A percentile compares a stretch with the other conserved stretches of the same genome.
Conservation (phyloP, 2,797 vertebrate genomes). For the Spinus pinus region DNA sequence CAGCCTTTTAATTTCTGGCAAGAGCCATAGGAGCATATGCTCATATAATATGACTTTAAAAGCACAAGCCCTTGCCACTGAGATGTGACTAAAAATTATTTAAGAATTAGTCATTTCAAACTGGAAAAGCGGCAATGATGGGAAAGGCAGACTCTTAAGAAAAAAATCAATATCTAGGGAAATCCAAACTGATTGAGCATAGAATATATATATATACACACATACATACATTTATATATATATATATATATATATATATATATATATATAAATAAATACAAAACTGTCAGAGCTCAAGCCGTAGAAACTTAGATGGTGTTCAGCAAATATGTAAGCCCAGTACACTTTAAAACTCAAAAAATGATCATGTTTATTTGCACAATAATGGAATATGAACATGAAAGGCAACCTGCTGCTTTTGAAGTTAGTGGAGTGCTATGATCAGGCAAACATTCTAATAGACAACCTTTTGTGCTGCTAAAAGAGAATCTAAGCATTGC, state of each 20-base stretch:
- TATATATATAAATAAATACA: no score
- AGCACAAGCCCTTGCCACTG: neutral
- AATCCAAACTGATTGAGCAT: neutral
- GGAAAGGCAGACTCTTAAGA: neutral
- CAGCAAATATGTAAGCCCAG: neutral
- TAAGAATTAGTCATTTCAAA: constrained; percentile 40
- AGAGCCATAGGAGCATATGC: neutral
- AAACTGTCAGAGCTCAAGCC: neutral
- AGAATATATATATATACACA: neutral
- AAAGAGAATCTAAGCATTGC: neutral
- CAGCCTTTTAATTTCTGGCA: neutral
- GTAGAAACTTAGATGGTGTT: neutral
- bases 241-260: no score
- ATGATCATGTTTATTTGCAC: neutral
- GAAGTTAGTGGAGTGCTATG: neutral
- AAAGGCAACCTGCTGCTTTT: neutral
- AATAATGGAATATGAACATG: neutral
- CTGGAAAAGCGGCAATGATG: constrained; percentile 1
- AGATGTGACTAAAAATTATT: constrained; percentile 46
- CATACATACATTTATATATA: no score
- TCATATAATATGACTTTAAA: constrained; percentile 48
- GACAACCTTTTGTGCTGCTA: neutral
- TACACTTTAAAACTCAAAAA: neutral
- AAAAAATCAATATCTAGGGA: neutral
- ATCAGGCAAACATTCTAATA: neutral